These are phyloP conservation scores for Eulemur albifrons DNA, from an alignment of 2,797 vertebrate genomes.

Conservation along the genomic window DNA sequence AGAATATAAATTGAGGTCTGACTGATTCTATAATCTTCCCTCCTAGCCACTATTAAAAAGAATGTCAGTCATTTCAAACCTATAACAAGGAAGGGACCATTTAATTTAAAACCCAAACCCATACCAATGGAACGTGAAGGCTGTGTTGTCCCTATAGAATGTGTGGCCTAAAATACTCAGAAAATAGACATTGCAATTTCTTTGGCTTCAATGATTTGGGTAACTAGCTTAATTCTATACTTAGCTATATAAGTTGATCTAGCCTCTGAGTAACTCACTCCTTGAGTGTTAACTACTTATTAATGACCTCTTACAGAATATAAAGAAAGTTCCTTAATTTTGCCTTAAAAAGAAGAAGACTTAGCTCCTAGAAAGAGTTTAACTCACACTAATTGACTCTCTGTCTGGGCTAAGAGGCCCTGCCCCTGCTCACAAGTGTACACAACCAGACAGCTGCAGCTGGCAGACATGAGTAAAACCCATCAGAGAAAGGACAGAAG, in stretches of 20 bases:
- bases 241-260: conserved; percentile 14
- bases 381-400: background rate
- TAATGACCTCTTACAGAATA: background rate
- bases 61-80: background rate
- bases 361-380: background rate
- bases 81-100: background rate
- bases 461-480: conserved; percentile 3
- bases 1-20: background rate
- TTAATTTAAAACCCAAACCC: conserved; percentile 26
- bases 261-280: background rate
- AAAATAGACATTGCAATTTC: background rate
- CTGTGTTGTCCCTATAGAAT: background rate
- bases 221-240: background rate
- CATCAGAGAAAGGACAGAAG: conserved; percentile 66
- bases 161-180: background rate
- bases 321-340: background rate
- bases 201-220: background rate
- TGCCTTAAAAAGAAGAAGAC: conserved; percentile 12
- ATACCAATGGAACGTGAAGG: background rate
- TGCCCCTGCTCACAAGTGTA: background rate
- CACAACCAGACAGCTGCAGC: background rate
- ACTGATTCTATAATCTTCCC: conserved; percentile 31
- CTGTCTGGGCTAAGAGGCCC: background rate
- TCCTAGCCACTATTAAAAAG: background rate
- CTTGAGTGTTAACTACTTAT: background rate